A percentile compares a stretch with the other conserved stretches of the same genome.
Conservation (phyloP, 2,888 invertebrate genomes). For the Callimorpha dominula region DNA sequence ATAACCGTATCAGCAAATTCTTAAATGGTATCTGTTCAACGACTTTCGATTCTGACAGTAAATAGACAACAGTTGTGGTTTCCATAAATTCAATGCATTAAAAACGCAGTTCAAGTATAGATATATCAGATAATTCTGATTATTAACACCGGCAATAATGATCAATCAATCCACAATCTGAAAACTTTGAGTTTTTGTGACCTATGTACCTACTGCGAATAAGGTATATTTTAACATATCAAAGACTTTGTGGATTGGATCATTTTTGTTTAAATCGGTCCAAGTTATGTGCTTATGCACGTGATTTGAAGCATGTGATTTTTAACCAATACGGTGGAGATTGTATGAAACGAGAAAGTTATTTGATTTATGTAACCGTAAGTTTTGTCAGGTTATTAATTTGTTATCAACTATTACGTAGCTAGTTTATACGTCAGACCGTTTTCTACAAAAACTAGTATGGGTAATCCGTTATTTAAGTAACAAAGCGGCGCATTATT, state of each 20-base stretch:
- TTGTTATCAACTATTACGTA: conserved; percentile 6
- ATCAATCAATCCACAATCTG: too few relatives aligned
- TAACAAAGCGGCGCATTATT: neutral
- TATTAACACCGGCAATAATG: neutral
- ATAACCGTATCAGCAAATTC: neutral
- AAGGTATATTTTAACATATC: too few relatives aligned
- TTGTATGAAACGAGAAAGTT: neutral
- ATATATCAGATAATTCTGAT: neutral
- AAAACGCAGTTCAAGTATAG: neutral
- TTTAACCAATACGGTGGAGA: neutral
- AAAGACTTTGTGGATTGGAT: too few relatives aligned
- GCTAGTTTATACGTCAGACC: neutral
- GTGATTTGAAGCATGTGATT: neutral
- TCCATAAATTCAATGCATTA: neutral
- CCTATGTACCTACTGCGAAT: too few relatives aligned
- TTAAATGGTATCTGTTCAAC: neutral
- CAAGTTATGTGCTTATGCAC: too few relatives aligned
- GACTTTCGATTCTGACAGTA: neutral
- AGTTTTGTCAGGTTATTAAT: conserved; percentile 8
- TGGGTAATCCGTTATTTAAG: conserved; percentile 3
- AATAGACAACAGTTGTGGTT: too few relatives aligned
- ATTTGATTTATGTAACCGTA: conserved; percentile 4
- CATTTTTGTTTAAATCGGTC: too few relatives aligned
- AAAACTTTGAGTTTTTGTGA: too few relatives aligned
- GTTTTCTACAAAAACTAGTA: conserved; percentile 1